Evolutionary conservation across 2,113 vertebrate species (phyloP).

Genomic region (Trogon melanurus): DNA sequence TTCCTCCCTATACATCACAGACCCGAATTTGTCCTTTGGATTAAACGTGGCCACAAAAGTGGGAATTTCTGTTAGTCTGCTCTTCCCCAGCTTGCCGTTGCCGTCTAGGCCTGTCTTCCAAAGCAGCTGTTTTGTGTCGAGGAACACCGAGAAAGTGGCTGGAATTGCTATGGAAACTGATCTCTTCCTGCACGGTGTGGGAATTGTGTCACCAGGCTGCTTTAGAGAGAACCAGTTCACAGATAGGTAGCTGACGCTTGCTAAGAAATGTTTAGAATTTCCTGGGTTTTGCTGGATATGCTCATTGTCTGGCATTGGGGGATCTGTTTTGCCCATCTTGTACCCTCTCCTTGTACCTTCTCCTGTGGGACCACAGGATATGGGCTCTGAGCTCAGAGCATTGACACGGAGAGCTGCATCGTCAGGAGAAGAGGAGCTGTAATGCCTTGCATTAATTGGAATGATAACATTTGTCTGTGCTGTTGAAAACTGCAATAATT

Average conservation of each 20-base stretch:
- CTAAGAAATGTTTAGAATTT: background rate
- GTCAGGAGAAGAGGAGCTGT: background rate
- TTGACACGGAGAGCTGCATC: background rate
- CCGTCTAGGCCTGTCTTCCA: background rate
- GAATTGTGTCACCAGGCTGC: background rate
- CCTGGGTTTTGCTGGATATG: background rate
- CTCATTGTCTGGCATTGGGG: background rate
- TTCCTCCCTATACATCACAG: background rate
- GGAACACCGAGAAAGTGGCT: background rate
- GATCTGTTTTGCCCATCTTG: background rate
- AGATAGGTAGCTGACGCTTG: background rate
- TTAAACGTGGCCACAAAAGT: background rate
- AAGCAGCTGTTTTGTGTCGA: background rate
- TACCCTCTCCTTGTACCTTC: accelerated
- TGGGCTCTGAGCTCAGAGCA: background rate
- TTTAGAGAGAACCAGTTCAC: background rate
- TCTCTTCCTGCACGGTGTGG: background rate
- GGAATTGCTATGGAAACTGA: constrained; percentile 70
- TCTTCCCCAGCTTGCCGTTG: background rate
- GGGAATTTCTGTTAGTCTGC: background rate
- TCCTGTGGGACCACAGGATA: background rate
- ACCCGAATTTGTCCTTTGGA: background rate
- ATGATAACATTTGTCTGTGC: background rate
- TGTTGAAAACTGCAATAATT: background rate
- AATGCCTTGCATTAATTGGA: background rate